Evolutionary conservation across 2,113 vertebrate genomes (phyloP).

Genomic region (Chrysochloris asiatica): DNA sequence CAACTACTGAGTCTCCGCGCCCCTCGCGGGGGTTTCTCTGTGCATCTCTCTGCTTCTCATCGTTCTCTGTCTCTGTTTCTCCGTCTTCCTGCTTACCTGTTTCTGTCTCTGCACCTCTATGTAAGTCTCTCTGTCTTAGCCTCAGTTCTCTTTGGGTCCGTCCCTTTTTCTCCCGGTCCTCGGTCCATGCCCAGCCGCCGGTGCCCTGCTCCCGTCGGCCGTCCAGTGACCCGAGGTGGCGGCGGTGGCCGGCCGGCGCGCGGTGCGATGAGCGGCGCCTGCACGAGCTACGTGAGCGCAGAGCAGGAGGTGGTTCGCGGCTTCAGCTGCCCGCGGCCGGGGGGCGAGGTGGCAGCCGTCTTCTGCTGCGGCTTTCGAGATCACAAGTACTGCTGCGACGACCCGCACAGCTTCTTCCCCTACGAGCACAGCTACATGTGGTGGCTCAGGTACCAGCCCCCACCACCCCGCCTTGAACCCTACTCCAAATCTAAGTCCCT

Average conservation of each 20-base stretch:
- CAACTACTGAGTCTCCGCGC: too few relatives aligned
- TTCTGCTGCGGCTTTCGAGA: constrained; percentile 96
- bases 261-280: constrained; percentile 90
- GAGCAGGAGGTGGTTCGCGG: constrained; percentile 86
- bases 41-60: too few relatives aligned
- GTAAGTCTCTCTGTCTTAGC: not conserved
- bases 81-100: not conserved
- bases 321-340: constrained; percentile 91
- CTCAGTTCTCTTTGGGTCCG: not conserved
- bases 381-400: constrained; percentile 95
- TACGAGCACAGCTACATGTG: constrained; percentile 96
- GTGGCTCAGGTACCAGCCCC: constrained; percentile 92
- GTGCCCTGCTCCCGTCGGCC: not conserved
- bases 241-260: constrained; percentile 17
- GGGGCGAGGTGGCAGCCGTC: constrained; percentile 84
- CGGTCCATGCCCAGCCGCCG: not conserved
- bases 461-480: not conserved
- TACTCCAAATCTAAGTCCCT: not conserved
- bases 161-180: too few relatives aligned
- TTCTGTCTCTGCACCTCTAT: not conserved
- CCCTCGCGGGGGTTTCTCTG: too few relatives aligned
- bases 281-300: constrained; percentile 89
- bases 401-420: constrained; percentile 94
- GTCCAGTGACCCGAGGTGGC: constrained; percentile 4
- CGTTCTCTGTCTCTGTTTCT: too few relatives aligned